These are phyloP conservation scores for Oryzias javanicus DNA, from an alignment of 2,113 vertebrate genomes.

Conservation along the genomic window DNA sequence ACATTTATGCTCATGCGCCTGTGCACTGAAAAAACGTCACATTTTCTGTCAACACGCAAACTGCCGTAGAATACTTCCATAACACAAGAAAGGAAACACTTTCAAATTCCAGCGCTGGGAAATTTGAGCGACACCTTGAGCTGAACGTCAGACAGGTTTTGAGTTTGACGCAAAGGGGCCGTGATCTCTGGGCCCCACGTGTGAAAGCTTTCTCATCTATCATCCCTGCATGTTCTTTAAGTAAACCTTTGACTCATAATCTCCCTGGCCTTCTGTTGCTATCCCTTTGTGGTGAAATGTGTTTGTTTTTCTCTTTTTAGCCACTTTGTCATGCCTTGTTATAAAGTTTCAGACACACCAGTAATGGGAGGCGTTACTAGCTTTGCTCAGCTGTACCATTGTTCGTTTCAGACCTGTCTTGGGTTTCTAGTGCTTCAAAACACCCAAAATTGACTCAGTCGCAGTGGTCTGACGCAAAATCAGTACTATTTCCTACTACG, in stretches of 20 bases:
- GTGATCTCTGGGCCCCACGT: slow-evolving; percentile 50
- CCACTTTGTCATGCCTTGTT: slow-evolving; percentile 46
- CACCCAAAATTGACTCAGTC: slow-evolving; percentile 12
- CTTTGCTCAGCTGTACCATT: slow-evolving; percentile 60
- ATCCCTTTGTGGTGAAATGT: slow-evolving; percentile 60
- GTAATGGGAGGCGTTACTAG: slow-evolving; percentile 31
- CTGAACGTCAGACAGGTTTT: slow-evolving; percentile 37
- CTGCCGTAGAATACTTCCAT: slow-evolving; percentile 52
- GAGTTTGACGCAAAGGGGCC: slow-evolving; percentile 39
- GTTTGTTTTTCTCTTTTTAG: slow-evolving; percentile 59
- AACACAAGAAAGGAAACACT: slow-evolving; percentile 41
- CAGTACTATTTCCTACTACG: neutral
- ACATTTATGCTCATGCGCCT: slow-evolving; percentile 2
- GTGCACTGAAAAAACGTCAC: slow-evolving; percentile 22
- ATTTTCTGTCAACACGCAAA: slow-evolving; percentile 44
- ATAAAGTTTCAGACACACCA: slow-evolving; percentile 24
- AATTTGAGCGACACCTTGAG: slow-evolving; percentile 49
- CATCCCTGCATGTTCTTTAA: slow-evolving; percentile 56
- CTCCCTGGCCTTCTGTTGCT: slow-evolving; percentile 25
- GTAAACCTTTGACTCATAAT: slow-evolving; percentile 62
- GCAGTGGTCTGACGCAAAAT: slow-evolving; percentile 3
- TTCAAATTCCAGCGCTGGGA: slow-evolving; percentile 57
- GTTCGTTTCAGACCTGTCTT: slow-evolving; percentile 50
- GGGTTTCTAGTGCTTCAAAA: slow-evolving; percentile 51
- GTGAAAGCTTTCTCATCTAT: slow-evolving; percentile 71